Percentiles rank a stretch among this genome's conserved stretches.
phyloP scores from a whole-genome alignment of 2,113 vertebrate species.

The Equus przewalskii region DNA sequence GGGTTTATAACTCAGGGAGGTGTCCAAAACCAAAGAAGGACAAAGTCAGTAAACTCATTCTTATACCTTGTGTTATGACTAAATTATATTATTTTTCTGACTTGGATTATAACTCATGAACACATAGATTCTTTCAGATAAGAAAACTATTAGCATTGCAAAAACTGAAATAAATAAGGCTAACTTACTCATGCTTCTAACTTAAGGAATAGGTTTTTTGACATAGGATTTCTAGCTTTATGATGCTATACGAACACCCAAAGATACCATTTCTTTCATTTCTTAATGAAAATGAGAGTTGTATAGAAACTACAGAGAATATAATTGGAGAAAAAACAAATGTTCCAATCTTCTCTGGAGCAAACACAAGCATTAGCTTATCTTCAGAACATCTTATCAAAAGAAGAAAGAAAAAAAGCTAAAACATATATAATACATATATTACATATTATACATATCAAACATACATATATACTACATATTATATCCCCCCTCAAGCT shows the following conservation, averaged over 20 bases:
- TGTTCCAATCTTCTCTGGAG: neutral
- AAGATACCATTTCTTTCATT: neutral
- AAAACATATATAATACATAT: neutral
- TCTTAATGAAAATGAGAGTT: constrained; percentile 45
- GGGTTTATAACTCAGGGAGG: neutral
- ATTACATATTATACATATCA: rapidly evolving
- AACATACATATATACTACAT: neutral
- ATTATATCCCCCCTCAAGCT: neutral
- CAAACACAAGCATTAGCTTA: constrained; percentile 3
- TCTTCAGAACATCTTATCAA: constrained; percentile 6
- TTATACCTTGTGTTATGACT: neutral
- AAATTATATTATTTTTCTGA: neutral
- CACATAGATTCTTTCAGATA: neutral
- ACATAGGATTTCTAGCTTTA: neutral
- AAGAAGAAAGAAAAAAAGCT: neutral
- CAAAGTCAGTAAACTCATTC: neutral
- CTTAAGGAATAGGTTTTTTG: neutral
- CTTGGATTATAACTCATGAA: neutral
- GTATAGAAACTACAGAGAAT: constrained; percentile 6
- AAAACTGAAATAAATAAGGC: constrained; percentile 19
- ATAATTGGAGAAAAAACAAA: neutral
- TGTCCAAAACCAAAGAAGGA: neutral
- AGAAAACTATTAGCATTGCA: neutral
- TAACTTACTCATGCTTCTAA: neutral
- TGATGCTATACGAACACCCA: neutral